Evolutionary conservation across 2,797 vertebrate genomes (phyloP).

Genomic region (Cirrhinus molitorella): DNA sequence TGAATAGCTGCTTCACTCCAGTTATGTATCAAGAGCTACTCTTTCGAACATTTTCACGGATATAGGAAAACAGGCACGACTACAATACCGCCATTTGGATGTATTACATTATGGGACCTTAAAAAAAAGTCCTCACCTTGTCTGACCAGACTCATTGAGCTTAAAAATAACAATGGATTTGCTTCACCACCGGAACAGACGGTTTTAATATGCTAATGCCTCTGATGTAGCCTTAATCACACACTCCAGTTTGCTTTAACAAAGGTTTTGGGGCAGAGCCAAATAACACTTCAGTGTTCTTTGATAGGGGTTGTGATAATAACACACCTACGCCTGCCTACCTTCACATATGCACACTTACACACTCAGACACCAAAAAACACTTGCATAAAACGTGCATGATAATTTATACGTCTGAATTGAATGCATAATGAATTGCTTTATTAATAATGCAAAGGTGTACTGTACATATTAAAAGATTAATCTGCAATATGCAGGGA

Average conservation of each 20-base stretch:
- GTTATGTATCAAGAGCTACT: neutral
- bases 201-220: conserved; percentile 16
- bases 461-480: conserved; percentile 40
- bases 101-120: neutral
- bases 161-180: conserved; percentile 31
- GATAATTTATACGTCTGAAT: neutral
- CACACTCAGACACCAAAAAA: neutral
- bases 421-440: conserved; percentile 18
- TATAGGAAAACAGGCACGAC: neutral
- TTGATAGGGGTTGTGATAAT: conserved; percentile 19
- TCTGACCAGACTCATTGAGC: conserved; percentile 1
- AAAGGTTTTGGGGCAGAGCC: conserved; percentile 17
- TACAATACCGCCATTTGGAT: neutral
- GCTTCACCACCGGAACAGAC: neutral
- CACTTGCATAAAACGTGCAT: neutral
- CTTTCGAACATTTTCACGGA: neutral
- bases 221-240: conserved; percentile 25
- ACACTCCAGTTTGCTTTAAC: conserved; percentile 7
- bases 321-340: conserved; percentile 9
- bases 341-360: neutral
- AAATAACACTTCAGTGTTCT: conserved; percentile 25
- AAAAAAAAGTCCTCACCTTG: neutral
- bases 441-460: conserved; percentile 32
- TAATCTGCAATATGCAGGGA: conserved; percentile 44
- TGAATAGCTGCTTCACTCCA: neutral